Conservation (phyloP, 2,797 vertebrate genomes). For the Danio choprae region DNA sequence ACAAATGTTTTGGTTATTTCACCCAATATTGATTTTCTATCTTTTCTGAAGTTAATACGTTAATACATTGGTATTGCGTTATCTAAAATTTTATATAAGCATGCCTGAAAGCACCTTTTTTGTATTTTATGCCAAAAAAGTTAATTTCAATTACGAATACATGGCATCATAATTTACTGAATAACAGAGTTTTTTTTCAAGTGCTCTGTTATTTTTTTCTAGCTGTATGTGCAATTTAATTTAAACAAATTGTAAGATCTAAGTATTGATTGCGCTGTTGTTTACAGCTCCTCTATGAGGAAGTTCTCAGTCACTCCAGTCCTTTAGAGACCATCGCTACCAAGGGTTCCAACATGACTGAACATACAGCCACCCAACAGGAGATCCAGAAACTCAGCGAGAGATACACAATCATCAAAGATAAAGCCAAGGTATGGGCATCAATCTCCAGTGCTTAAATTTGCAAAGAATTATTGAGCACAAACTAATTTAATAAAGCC, state of each 20-base stretch:
- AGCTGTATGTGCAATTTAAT: no score
- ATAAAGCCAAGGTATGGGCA: slow-evolving; percentile 85
- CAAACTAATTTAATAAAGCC: neutral
- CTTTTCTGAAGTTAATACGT: no score
- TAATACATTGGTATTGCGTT: no score
- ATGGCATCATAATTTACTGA: no score
- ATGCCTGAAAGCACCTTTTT: no score
- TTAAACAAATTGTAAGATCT: neutral
- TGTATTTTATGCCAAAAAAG: no score
- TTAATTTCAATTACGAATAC: no score
- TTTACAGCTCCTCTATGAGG: slow-evolving; percentile 90
- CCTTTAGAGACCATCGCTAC: slow-evolving; percentile 90
- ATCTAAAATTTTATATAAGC: no score
- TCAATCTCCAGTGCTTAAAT: neutral
- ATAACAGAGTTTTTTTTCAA: no score
- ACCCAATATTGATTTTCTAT: no score
- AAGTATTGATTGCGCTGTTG: neutral
- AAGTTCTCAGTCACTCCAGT: slow-evolving; percentile 90
- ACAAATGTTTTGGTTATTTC: no score
- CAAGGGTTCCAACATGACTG: slow-evolving; percentile 90
- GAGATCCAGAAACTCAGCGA: slow-evolving; percentile 92
- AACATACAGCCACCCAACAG: slow-evolving; percentile 88
- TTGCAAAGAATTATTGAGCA: neutral
- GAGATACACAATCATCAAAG: slow-evolving; percentile 84
- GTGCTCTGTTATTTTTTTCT: no score